Base-by-base conservation (phyloP, 2,113 vertebrate genomes). In the Oreocharis arfaki region DNA sequence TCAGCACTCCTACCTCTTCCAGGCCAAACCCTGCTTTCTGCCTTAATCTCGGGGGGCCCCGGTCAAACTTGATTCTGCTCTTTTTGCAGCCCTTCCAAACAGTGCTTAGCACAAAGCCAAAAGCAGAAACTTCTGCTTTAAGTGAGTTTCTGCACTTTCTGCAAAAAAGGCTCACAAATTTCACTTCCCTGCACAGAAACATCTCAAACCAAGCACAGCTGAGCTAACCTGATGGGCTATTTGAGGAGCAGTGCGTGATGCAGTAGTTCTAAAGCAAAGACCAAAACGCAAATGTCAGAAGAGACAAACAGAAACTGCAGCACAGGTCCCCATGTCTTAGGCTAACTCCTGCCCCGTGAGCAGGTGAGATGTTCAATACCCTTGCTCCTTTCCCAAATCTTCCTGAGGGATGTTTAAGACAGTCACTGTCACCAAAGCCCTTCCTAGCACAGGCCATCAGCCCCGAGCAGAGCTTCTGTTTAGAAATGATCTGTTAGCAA, bases 61-160 rank as follows among this genome's bases (percentile, higher is more conserved):
- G 16, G 8, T 89, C 50, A 83, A 55, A n/a, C 41, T 35, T 3
- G 28, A 42, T 69, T 75, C 35, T 82, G 44, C 24, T 75, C 53
- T 64, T 89, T 35, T 16, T 33, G 28, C 47, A 41, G 52, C 9
- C 41, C 42, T 74, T 91, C 78, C 73, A 83, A 79, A 37, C 52
- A n/a, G 30, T 3, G 21, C 46, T 65, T 18, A 82, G 67, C 59
- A 55, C 63, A 90, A 69, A 88, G 28, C 22, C 46, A 44, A 90
- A 90, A 79, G 49, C 35, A 76, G 82, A 49, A 76, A 92, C 75
- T 91, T 93, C 84, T 49, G 82, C 85, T 87, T 70, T 21, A 28
- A 42, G 50, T 4, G 47, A 24, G 33, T 56, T 90, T 89, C 82
- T 16, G 50, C 1, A 7, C 35, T 47, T 91, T 74, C 75, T 53